Percentiles rank a stretch among this genome's conserved stretches.
phyloP scores from a whole-genome alignment of 1,140 invertebrate species.

The Drosophila obscura region DNA sequence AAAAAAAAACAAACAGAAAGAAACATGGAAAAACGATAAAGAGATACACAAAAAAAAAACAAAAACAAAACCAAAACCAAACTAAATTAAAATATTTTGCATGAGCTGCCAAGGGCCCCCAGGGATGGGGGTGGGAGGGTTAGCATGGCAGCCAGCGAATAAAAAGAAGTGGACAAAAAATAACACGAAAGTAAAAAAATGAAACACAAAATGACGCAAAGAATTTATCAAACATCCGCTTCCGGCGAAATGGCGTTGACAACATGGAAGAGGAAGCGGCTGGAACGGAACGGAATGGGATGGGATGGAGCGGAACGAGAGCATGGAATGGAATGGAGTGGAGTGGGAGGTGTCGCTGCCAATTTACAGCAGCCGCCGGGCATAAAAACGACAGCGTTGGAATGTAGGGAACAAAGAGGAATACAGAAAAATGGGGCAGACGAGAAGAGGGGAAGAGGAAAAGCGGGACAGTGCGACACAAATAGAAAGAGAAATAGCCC shows the following conservation, averaged over 20 bases:
- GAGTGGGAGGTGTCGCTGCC: slow-evolving; percentile 33
- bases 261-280: background rate
- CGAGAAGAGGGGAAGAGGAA: background rate
- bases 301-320: background rate
- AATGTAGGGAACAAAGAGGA: background rate
- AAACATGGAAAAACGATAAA: too few species aligned
- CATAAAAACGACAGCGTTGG: slow-evolving; percentile 15
- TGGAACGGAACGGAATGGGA: background rate
- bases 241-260: slow-evolving; percentile 47
- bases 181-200: slow-evolving; percentile 34
- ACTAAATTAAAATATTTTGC: slow-evolving; percentile 59
- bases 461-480: too few species aligned
- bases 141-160: slow-evolving; percentile 39
- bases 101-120: background rate
- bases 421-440: too few species aligned
- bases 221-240: slow-evolving; percentile 75
- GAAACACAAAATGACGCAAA: slow-evolving; percentile 60
- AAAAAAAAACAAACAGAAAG: too few species aligned
- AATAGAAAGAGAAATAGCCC: too few species aligned
- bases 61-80: slow-evolving; percentile 23
- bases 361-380: slow-evolving; percentile 39
- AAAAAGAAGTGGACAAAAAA: slow-evolving; percentile 35
- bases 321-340: background rate
- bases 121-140: slow-evolving; percentile 17
- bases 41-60: background rate